These are phyloP conservation scores for Disparrhopalites patrizii DNA, from an alignment of 2,888 invertebrate species.

Conservation along the genomic window DNA sequence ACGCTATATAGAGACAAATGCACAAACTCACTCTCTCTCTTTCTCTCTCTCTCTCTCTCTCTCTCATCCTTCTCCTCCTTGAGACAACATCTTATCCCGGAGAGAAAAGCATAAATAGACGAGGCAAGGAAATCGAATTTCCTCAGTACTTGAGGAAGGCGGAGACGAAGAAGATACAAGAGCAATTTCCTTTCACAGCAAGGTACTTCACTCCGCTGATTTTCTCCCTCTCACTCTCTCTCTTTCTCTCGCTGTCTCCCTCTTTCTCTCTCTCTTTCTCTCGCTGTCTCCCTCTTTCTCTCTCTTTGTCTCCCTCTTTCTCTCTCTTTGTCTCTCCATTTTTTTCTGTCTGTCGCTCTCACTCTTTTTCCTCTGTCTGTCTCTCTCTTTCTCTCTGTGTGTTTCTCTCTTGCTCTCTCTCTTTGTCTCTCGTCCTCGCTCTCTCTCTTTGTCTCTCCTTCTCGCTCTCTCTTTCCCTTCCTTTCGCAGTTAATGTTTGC, in stretches of 20 bases:
- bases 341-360: too few species aligned
- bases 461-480: too few species aligned
- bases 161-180: constrained; percentile 28
- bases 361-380: too few species aligned
- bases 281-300: neutral
- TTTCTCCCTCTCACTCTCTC: constrained; percentile 12
- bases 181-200: constrained; percentile 34
- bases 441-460: neutral
- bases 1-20: too few species aligned
- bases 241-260: neutral
- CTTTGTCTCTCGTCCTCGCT: neutral
- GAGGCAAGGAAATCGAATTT: constrained; percentile 24
- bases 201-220: constrained; percentile 27
- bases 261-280: neutral
- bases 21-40: too few species aligned
- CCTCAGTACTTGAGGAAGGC: constrained; percentile 21
- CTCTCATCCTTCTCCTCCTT: too few species aligned
- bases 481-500: neutral
- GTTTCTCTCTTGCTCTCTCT: neutral
- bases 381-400: too few species aligned
- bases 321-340: too few species aligned
- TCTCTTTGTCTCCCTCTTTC: constrained; percentile 1
- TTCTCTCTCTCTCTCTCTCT: too few species aligned
- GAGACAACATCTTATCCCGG: constrained; percentile 22
- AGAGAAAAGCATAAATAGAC: constrained; percentile 25